A percentile compares a stretch with the other conserved stretches of the same genome.
These are phyloP conservation scores for Dascillus cervinus DNA, from an alignment of 2,888 invertebrate genomes.

Conservation along the genomic window DNA sequence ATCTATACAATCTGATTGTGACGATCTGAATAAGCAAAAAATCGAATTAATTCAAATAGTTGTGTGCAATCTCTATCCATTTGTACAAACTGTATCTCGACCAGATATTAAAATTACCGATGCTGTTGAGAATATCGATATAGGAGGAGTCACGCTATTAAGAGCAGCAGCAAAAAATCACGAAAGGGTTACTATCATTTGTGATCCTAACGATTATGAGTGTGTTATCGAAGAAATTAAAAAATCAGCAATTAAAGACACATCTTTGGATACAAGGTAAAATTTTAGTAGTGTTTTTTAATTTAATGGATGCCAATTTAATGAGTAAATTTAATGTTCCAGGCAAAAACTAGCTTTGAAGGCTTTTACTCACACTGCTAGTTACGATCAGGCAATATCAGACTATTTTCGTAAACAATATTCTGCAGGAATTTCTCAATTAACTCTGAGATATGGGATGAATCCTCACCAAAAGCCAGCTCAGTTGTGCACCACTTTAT, in stretches of 20 bases:
- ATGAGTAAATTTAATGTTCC: conserved; percentile 28
- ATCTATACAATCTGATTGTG: conserved; percentile 74
- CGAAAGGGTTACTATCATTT: conserved; percentile 85
- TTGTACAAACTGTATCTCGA: conserved; percentile 78
- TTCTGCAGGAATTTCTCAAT: conserved; percentile 65
- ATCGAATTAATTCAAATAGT: conserved; percentile 80
- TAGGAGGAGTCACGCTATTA: conserved; percentile 90
- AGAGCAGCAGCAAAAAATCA: conserved; percentile 98
- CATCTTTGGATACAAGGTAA: conserved; percentile 64
- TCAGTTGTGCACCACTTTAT: conserved; percentile 74
- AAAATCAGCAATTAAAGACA: conserved; percentile 60
- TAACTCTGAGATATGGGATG: conserved; percentile 90
- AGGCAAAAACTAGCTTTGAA: conserved; percentile 78
- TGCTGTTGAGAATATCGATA: conserved; percentile 95
- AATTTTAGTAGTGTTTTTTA: conserved; percentile 1
- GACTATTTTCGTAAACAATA: conserved; percentile 93
- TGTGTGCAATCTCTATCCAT: conserved; percentile 95
- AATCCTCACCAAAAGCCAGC: conserved; percentile 98
- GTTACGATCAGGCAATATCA: conserved; percentile 90
- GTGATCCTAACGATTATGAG: conserved; percentile 84
- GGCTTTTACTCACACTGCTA: conserved; percentile 94
- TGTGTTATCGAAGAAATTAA: conserved; percentile 69
- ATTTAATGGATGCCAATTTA: conserved; percentile 2
- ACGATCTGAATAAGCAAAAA: conserved; percentile 72
- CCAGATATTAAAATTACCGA: conserved; percentile 73